These are phyloP conservation scores for Prorops nasuta DNA, from an alignment of 1,140 invertebrate genomes.

Conservation along the genomic window DNA sequence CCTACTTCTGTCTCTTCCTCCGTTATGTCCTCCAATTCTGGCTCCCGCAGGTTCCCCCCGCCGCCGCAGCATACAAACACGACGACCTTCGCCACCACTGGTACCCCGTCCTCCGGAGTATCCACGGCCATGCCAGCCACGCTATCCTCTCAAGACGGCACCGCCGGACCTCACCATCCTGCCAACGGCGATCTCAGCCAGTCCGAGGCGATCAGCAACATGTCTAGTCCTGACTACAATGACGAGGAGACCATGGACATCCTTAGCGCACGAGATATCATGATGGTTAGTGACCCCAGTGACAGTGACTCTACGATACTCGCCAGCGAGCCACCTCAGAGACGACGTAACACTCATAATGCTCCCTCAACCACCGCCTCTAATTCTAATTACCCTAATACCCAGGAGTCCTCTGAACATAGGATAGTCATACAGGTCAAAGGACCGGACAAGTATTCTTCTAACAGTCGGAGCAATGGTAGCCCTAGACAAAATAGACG, in stretches of 20 bases:
- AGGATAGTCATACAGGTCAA: constrained; percentile 83
- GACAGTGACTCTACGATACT: constrained; percentile 79
- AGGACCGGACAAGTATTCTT: constrained; percentile 64
- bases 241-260: constrained; percentile 69
- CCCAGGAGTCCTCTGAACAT: constrained; percentile 63
- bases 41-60: constrained; percentile 53
- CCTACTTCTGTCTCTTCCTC: constrained; percentile 84
- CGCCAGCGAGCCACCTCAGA: constrained; percentile 72
- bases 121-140: constrained; percentile 34
- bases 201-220: constrained; percentile 81
- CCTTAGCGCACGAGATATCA: constrained; percentile 67
- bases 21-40: constrained; percentile 74
- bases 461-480: constrained; percentile 30
- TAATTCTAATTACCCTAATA: constrained; percentile 46
- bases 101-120: constrained; percentile 19
- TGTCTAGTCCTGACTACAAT: constrained; percentile 83
- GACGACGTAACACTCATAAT: constrained; percentile 58
- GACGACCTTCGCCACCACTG: constrained; percentile 15
- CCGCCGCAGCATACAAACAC: constrained; percentile 13
- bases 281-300: constrained; percentile 84
- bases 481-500: constrained; percentile 41
- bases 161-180: constrained; percentile 34
- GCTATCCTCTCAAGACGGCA: constrained; percentile 19
- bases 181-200: constrained; percentile 67
- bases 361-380: constrained; percentile 34